A percentile compares a stretch with the other conserved stretches of the same genome.
Evolutionary conservation across 2,113 vertebrate species (phyloP).

Genomic region (Clarias macrocephalus): DNA sequence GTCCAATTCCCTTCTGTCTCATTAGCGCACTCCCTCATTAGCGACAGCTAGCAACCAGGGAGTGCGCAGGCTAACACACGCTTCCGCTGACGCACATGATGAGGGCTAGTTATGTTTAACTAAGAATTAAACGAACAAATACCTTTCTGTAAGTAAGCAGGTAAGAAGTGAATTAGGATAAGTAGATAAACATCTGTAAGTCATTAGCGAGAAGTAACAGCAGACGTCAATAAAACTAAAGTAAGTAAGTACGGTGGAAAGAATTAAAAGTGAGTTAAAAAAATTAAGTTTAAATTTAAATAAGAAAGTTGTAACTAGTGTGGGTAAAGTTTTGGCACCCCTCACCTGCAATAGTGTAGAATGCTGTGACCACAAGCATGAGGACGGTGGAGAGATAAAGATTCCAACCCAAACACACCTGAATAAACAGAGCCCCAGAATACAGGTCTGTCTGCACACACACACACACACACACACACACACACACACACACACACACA

Average conservation of each 20-base stretch:
- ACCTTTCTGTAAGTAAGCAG: too few species aligned
- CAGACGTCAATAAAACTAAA: background rate
- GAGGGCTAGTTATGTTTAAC: background rate
- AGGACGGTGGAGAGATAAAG: conserved; percentile 85
- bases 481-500: background rate
- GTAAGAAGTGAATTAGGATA: too few species aligned
- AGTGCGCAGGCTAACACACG: too few species aligned
- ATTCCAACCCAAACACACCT: conserved; percentile 92
- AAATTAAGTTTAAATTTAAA: too few species aligned
- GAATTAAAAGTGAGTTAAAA: too few species aligned
- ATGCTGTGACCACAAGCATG: conserved; percentile 81
- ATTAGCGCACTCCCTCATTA: too few species aligned
- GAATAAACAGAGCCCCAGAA: conserved; percentile 85
- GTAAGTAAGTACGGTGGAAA: background rate
- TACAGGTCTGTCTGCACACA: conserved; percentile 83
- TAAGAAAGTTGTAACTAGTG: background rate
- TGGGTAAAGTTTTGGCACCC: background rate
- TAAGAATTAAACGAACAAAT: background rate
- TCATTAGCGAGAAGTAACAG: background rate
- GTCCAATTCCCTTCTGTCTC: too few species aligned
- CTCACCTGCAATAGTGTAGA: conserved; percentile 87
- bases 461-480: conserved; percentile 34
- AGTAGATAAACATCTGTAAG: background rate
- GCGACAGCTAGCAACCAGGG: too few species aligned
- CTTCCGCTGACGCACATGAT: too few species aligned